These are phyloP conservation scores for Oceanites oceanicus DNA, from an alignment of 2,113 vertebrate genomes.

Conservation along the genomic window DNA sequence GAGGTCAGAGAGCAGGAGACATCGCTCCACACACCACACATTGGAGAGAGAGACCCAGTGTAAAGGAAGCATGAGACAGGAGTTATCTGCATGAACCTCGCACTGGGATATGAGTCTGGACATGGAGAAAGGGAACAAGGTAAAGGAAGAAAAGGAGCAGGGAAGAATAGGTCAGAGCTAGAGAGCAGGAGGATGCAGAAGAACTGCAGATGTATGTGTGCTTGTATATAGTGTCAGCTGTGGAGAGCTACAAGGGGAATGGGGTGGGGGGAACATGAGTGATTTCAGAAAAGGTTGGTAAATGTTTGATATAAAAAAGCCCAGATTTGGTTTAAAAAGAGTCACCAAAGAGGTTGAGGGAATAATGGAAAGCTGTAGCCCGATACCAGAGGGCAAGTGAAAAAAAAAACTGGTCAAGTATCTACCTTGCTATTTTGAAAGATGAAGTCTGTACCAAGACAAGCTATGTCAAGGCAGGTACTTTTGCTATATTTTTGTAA, in stretches of 20 bases:
- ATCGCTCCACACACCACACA: rapidly evolving
- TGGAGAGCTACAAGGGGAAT: not conserved
- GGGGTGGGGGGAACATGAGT: not conserved
- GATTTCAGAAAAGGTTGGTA: not conserved
- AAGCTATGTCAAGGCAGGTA: not conserved
- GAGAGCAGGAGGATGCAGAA: not conserved
- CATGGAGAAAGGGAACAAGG: not conserved
- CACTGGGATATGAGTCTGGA: not conserved
- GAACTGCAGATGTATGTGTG: not conserved
- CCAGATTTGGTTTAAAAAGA: not conserved
- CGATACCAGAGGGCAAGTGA: not conserved
- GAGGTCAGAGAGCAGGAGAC: not conserved
- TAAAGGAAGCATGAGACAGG: not conserved
- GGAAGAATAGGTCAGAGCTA: not conserved
- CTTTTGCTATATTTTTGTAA: not conserved
- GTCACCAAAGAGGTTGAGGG: not conserved
- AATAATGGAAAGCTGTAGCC: not conserved
- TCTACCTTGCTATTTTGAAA: not conserved
- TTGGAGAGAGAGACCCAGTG: rapidly evolving
- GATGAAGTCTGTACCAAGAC: not conserved
- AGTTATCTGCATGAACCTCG: not conserved
- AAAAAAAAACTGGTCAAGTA: not conserved
- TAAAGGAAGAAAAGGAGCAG: not conserved
- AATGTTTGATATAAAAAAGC: not conserved
- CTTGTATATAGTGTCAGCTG: not conserved